Evolutionary conservation across 2,888 invertebrate species (phyloP).

Genomic region (Cephus pygmeus): DNA sequence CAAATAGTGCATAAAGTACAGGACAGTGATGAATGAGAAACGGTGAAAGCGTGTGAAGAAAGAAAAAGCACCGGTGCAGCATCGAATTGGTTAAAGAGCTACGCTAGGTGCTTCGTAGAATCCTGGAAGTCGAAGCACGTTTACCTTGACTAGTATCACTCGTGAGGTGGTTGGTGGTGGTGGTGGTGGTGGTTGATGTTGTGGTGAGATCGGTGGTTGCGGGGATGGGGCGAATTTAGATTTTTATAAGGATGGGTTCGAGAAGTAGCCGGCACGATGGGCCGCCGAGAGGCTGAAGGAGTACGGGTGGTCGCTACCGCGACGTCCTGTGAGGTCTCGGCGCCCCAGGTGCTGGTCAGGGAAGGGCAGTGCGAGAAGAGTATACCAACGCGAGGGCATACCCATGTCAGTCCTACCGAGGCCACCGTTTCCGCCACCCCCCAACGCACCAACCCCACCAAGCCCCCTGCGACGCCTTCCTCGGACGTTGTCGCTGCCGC

Average conservation of each 20-base stretch:
- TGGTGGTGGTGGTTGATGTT: constrained; percentile 54
- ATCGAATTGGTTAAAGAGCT: background rate
- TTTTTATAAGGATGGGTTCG: constrained; percentile 73
- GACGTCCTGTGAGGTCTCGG: constrained; percentile 76
- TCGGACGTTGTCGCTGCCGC: constrained; percentile 61
- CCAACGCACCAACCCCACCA: constrained; percentile 60
- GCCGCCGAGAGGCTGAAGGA: constrained; percentile 77
- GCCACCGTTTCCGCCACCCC: constrained; percentile 65
- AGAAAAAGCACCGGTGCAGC: background rate
- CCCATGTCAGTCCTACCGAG: constrained; percentile 67
- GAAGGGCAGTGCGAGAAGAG: constrained; percentile 90
- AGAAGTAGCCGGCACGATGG: constrained; percentile 88
- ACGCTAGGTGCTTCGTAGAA: constrained; percentile 17
- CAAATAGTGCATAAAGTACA: background rate
- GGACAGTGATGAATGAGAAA: background rate
- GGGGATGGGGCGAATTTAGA: constrained; percentile 34
- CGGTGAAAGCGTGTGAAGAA: background rate
- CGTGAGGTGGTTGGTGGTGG: constrained; percentile 43
- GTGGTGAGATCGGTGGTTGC: constrained; percentile 49
- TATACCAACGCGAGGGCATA: constrained; percentile 88
- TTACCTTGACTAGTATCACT: constrained; percentile 60
- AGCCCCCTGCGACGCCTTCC: constrained; percentile 62
- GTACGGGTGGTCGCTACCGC: constrained; percentile 72
- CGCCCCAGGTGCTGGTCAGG: constrained; percentile 93
- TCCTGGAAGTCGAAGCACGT: constrained; percentile 17